Evolutionary conservation across 2,888 invertebrate species (phyloP).

Genomic region (Hypselothyrea guttata): DNA sequence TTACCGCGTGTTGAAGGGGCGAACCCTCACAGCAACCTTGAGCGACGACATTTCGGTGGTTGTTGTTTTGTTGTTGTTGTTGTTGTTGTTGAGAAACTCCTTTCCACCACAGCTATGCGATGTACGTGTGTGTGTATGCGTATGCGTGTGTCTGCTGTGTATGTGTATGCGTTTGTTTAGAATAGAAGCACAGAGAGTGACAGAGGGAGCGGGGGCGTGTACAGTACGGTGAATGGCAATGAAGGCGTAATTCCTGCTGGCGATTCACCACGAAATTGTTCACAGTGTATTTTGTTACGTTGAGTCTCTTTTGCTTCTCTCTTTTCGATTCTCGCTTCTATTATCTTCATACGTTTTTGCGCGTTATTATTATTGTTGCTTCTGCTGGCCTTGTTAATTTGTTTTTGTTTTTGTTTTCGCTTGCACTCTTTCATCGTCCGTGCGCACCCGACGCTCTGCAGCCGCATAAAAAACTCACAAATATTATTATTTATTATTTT

Average conservation of each 20-base stretch:
- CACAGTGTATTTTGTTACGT: conserved; percentile 43
- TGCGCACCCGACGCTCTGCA: conserved; percentile 36
- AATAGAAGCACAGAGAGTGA: background rate
- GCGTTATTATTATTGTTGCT: conserved; percentile 18
- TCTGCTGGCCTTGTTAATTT: conserved; percentile 19
- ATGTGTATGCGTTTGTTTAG: conserved; percentile 1
- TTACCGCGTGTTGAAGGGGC: conserved; percentile 94
- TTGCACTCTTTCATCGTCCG: conserved; percentile 45
- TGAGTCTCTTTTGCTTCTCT: conserved; percentile 25
- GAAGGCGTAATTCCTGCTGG: conserved; percentile 28
- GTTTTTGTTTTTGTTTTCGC: conserved; percentile 59
- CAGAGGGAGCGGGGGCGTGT: background rate
- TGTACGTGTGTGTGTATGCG: background rate
- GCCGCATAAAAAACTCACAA: conserved; percentile 35
- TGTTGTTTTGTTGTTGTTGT: conserved; percentile 26
- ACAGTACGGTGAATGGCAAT: conserved; percentile 3
- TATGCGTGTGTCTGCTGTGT: background rate
- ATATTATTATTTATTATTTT: conserved; percentile 46
- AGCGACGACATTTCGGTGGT: conserved; percentile 90
- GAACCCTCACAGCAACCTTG: conserved; percentile 94
- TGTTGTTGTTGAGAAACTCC: conserved; percentile 36
- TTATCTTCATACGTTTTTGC: conserved; percentile 22
- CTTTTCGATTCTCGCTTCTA: conserved; percentile 23
- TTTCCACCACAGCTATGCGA: conserved; percentile 31
- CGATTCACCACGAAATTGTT: conserved; percentile 27